Evolutionary conservation across 2,888 invertebrate genomes (phyloP).

Genomic region (Aphidoletes aphidimyza): DNA sequence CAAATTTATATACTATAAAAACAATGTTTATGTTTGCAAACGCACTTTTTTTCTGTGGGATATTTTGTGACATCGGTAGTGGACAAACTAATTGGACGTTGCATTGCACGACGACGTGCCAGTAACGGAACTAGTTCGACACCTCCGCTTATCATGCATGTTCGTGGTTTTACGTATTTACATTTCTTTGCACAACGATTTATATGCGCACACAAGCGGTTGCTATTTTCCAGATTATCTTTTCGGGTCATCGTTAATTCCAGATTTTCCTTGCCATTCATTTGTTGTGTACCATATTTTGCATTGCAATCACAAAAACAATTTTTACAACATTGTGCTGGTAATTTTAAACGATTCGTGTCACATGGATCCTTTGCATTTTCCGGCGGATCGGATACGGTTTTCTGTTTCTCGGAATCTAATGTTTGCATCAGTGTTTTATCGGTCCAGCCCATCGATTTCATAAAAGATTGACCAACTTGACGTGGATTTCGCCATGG

Average conservation of each 20-base stretch:
- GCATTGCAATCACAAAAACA: slow-evolving; percentile 63
- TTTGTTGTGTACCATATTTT: not conserved
- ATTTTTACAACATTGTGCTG: slow-evolving; percentile 61
- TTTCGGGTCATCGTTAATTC: slow-evolving; percentile 24
- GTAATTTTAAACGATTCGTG: not conserved
- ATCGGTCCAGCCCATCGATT: slow-evolving; percentile 73
- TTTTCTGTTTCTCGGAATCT: slow-evolving; percentile 62
- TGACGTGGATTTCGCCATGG: slow-evolving; percentile 80
- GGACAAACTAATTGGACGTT: slow-evolving; percentile 69
- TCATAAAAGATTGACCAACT: slow-evolving; percentile 78
- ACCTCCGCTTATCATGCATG: slow-evolving; percentile 71
- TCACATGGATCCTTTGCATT: not conserved
- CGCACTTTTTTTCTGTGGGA: slow-evolving; percentile 66
- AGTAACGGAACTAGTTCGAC: slow-evolving; percentile 81
- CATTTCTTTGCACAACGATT: slow-evolving; percentile 17
- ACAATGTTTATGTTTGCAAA: not conserved
- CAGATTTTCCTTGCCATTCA: slow-evolving; percentile 5
- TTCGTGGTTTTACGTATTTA: slow-evolving; percentile 54
- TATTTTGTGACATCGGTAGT: slow-evolving; percentile 70
- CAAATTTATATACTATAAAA: too few species aligned
- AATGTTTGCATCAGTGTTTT: slow-evolving; percentile 65
- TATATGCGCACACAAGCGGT: not conserved
- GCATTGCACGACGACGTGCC: slow-evolving; percentile 73
- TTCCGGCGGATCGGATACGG: not conserved
- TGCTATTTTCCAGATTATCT: slow-evolving; percentile 20